Percentiles rank a stretch among this genome's conserved stretches.
These are phyloP conservation scores for Heliconius hermathena DNA, from an alignment of 1,140 invertebrate genomes.

Conservation along the genomic window DNA sequence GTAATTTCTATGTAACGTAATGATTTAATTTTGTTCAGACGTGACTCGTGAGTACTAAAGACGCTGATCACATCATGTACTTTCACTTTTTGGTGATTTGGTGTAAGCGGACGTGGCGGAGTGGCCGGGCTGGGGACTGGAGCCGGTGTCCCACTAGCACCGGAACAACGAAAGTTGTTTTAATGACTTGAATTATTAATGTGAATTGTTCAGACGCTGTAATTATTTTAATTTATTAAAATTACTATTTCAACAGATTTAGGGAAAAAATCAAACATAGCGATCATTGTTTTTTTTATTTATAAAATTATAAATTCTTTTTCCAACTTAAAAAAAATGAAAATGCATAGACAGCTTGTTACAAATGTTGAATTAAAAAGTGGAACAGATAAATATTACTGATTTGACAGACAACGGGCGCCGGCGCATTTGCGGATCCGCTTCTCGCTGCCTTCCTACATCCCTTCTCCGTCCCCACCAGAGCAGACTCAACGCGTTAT, in stretches of 20 bases:
- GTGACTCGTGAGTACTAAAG: slow-evolving; percentile 42
- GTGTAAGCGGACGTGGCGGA: slow-evolving; percentile 52
- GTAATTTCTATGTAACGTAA: slow-evolving; percentile 18
- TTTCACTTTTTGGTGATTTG: slow-evolving; percentile 74
- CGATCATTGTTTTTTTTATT: neutral
- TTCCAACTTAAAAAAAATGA: no score
- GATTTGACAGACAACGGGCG: slow-evolving; percentile 28
- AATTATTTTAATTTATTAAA: neutral
- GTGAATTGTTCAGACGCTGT: slow-evolving; percentile 20
- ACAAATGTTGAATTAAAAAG: slow-evolving; percentile 11
- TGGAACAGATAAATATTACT: slow-evolving; percentile 35
- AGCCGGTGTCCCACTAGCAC: slow-evolving; percentile 45
- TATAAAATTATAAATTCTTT: neutral
- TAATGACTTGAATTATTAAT: slow-evolving; percentile 50
- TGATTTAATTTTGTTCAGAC: slow-evolving; percentile 33
- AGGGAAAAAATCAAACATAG: neutral
- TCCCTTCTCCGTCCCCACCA: slow-evolving; percentile 35
- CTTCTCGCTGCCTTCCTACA: slow-evolving; percentile 20
- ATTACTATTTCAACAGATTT: neutral
- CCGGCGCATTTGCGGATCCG: slow-evolving; percentile 33
- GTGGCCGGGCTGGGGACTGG: neutral
- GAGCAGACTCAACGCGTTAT: slow-evolving; percentile 57
- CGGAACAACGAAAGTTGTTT: slow-evolving; percentile 69
- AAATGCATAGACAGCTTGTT: neutral
- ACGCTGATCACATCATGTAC: slow-evolving; percentile 62